These are phyloP conservation scores for Agrotis clavis DNA, from an alignment of 2,888 invertebrate species.

Conservation along the genomic window DNA sequence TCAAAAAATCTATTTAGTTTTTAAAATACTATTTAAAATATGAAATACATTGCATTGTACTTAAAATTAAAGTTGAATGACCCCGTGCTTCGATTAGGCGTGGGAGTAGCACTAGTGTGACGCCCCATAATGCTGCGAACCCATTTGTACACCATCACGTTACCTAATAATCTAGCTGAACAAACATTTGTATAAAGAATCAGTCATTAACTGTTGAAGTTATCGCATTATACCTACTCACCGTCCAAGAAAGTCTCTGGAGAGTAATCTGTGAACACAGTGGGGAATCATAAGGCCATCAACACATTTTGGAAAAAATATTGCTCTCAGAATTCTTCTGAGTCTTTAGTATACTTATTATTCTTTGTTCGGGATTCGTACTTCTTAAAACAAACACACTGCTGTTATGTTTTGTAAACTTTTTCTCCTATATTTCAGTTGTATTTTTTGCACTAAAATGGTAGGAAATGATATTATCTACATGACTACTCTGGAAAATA, in stretches of 20 bases:
- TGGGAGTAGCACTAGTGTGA: slow-evolving; percentile 72
- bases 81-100: slow-evolving; percentile 80
- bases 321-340: slow-evolving; percentile 26
- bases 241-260: slow-evolving; percentile 60
- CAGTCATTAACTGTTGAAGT: slow-evolving; percentile 47
- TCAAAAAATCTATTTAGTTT: slow-evolving; percentile 57
- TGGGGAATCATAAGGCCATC: slow-evolving; percentile 34
- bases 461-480: slow-evolving; percentile 20
- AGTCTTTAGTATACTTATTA: slow-evolving; percentile 4
- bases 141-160: slow-evolving; percentile 55
- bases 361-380: slow-evolving; percentile 33
- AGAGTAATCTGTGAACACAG: slow-evolving; percentile 37
- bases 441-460: slow-evolving; percentile 3
- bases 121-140: slow-evolving; percentile 70
- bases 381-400: slow-evolving; percentile 53
- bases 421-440: slow-evolving; percentile 23
- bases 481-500: slow-evolving; percentile 6
- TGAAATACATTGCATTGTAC: slow-evolving; percentile 74
- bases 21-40: slow-evolving; percentile 62
- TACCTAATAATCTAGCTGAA: slow-evolving; percentile 57
- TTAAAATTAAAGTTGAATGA: slow-evolving; percentile 66
- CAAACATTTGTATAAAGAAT: slow-evolving; percentile 63
- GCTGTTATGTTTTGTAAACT: slow-evolving; percentile 50
- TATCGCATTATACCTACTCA: slow-evolving; percentile 51
- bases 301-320: slow-evolving; percentile 18